phyloP scores from a whole-genome alignment of 2,113 vertebrate genomes.

The Hydrochoerus hydrochaeris region DNA sequence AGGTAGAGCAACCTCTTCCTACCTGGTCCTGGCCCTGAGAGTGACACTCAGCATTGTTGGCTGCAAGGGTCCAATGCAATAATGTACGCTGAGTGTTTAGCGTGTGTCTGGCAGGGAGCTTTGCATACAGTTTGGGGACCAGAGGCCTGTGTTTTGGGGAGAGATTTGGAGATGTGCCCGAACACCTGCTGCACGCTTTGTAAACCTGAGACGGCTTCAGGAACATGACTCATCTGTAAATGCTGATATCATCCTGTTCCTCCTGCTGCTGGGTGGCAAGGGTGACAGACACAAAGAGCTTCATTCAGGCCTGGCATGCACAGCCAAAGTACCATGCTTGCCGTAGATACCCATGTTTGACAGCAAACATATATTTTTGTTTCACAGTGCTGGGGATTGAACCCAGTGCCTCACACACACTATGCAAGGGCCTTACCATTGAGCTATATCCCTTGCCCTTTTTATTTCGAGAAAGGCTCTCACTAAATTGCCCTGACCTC shows the following conservation, averaged over 20 bases:
- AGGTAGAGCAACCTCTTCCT: neutral
- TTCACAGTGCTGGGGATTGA: neutral
- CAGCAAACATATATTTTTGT: neutral
- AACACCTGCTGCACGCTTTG: neutral
- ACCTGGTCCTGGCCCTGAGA: neutral
- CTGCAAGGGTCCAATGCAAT: neutral
- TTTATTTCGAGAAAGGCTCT: neutral
- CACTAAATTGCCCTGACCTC: neutral
- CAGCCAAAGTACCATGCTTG: neutral
- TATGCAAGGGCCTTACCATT: neutral
- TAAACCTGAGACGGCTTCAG: neutral
- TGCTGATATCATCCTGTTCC: neutral
- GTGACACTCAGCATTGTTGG: neutral
- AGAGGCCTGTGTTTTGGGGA: neutral
- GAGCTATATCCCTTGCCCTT: neutral
- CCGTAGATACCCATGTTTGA: neutral
- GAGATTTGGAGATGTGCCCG: neutral
- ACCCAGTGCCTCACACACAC: neutral
- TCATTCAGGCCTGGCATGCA: rapidly evolving
- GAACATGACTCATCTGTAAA: neutral
- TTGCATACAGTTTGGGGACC: neutral
- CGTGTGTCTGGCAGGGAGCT: neutral
- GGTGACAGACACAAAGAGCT: neutral
- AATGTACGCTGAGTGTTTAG: too few species aligned
- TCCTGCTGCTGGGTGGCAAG: neutral